Evolutionary conservation across 2,113 vertebrate species (phyloP), one percentile per base, ranked within the genome.

Genomic region (Eubucco bourcierii): DNA sequence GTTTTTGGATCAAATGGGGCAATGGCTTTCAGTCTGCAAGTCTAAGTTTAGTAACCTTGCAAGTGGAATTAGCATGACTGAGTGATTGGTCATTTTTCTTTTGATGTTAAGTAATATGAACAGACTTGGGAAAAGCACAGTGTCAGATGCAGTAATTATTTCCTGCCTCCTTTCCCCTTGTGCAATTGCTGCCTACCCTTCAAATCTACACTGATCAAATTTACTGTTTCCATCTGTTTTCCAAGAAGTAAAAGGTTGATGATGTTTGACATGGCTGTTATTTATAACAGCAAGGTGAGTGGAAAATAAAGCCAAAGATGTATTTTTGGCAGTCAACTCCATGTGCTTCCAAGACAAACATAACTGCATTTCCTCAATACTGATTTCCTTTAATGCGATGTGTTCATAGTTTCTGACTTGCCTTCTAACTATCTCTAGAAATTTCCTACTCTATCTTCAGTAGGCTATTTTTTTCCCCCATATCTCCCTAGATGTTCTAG

Each of bases 221-320:
- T 88, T 50, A 61, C 37, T 31, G 55, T 88, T 78, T 90, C 70
- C 21, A 11, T 72, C 91, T 59, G 34, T 75, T 91, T 91, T 70
- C 50, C 34, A 46, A 86, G 80, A 74, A 80, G 80, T 58, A 66
- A 63, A 66, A 68, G 50, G 41, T 7, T 63, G 75, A 23, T 59
- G 66, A 6, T 55, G 41, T 68, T 94, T 73, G 88, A 47, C 55
- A 10, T 73, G 50, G 39, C 71, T 74, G 39, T n/a, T 88, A 23
- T 82, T 95, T 87, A 29, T 41, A 70, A 88, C 87, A 83, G 84
- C 84, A 78, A 59, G 47, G 20, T 33, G 59, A 89, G 29, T 3
- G 29, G 63, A 73, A 96, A 88, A 76, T 46, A 78, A 94, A 94
- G 66, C 39, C 63, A n/a, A 76, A 76, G 71, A 87, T 63, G 71